Evolutionary conservation across 2,888 invertebrate genomes (phyloP).

Genomic region (Netelia virgata): DNA sequence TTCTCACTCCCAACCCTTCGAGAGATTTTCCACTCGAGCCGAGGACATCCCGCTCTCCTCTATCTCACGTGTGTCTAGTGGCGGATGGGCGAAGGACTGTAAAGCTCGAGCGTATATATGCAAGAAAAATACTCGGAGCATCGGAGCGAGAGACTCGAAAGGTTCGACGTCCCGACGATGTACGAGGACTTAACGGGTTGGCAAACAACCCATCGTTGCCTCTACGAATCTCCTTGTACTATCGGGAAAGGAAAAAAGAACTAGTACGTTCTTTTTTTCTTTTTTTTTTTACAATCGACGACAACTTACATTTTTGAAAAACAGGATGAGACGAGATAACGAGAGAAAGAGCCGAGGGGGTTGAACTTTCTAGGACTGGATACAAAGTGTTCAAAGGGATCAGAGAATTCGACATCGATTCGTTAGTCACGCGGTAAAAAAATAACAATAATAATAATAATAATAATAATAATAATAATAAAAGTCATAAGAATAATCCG

Average conservation of each 20-base stretch:
- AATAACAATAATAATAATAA: not conserved
- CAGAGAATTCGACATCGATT: not conserved
- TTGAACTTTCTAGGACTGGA: no score
- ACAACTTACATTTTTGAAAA: slow-evolving; percentile 15
- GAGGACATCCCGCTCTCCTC: slow-evolving; percentile 57
- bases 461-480: not conserved
- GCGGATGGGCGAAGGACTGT: not conserved
- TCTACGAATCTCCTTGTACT: not conserved
- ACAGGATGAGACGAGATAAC: slow-evolving; percentile 7
- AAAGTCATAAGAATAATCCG: not conserved
- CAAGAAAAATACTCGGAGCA: slow-evolving; percentile 30
- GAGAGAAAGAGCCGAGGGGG: slow-evolving; percentile 1
- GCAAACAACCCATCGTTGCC: slow-evolving; percentile 54
- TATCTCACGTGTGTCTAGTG: slow-evolving; percentile 14
- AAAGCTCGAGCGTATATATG: not conserved
- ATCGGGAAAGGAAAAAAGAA: slow-evolving; percentile 8
- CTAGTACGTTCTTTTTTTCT: no score
- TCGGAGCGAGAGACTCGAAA: slow-evolving; percentile 37
- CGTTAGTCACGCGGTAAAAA: not conserved
- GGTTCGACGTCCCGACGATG: slow-evolving; percentile 40
- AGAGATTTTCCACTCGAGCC: slow-evolving; percentile 64
- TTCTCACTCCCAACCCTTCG: slow-evolving; percentile 45
- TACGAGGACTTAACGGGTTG: slow-evolving; percentile 57
- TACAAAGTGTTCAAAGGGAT: no score
- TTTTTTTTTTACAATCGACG: slow-evolving; percentile 6